These are phyloP conservation scores for Pemphigus obesinymphae DNA, from an alignment of 1,140 invertebrate species.

Conservation along the genomic window DNA sequence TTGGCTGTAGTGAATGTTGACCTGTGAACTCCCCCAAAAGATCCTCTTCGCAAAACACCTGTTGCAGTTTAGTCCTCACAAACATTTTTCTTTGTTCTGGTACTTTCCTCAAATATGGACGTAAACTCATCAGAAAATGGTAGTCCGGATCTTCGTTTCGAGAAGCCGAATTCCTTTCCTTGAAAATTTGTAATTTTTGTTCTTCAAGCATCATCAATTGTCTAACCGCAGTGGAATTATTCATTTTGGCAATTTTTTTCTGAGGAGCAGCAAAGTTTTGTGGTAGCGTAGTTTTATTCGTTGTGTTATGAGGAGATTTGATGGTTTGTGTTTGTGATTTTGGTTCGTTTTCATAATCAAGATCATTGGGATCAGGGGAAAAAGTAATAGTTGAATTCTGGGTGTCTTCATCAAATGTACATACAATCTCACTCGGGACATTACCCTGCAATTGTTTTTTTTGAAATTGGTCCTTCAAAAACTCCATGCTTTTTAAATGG, in stretches of 20 bases:
- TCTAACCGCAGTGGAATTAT: neutral
- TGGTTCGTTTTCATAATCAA: neutral
- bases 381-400: neutral
- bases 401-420: neutral
- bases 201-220: neutral
- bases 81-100: slow-evolving; percentile 10
- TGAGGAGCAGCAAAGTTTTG: neutral
- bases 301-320: neutral
- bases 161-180: neutral
- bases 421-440: neutral
- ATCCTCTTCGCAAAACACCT: slow-evolving; percentile 7
- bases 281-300: neutral
- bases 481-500: neutral
- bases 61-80: neutral
- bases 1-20: neutral
- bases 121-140: slow-evolving; percentile 11
- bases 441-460: neutral
- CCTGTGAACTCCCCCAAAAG: neutral
- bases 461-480: neutral
- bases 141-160: neutral
- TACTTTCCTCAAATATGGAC: neutral
- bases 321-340: no score
- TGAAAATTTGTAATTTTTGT: neutral
- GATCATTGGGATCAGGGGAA: neutral
- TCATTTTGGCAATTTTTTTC: neutral